These are phyloP conservation scores for Cardiocondyla obscurior DNA, from an alignment of 1,140 invertebrate genomes.

Conservation along the genomic window DNA sequence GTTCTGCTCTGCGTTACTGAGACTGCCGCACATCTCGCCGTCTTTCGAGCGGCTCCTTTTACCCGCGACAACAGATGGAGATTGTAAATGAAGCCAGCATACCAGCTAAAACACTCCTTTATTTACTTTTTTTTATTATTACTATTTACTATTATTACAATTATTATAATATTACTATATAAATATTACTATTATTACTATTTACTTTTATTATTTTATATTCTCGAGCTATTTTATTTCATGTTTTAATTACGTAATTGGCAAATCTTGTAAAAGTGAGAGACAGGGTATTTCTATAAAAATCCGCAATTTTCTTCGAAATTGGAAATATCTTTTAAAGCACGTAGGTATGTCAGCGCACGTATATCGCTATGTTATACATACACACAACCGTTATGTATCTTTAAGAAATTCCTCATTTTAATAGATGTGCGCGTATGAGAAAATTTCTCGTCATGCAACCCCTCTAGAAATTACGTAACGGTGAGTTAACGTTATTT, in stretches of 20 bases:
- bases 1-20: constrained; percentile 15
- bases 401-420: constrained; percentile 42
- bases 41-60: constrained; percentile 22
- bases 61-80: neutral
- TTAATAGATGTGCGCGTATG: constrained; percentile 13
- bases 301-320: constrained; percentile 1
- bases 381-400: neutral
- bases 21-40: constrained; percentile 21
- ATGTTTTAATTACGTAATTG: constrained; percentile 22
- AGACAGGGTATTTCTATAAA: too few species aligned
- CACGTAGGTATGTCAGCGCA: neutral
- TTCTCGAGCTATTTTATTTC: neutral
- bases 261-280: neutral
- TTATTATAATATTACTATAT: too few species aligned
- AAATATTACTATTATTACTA: too few species aligned
- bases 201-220: neutral
- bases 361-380: too few species aligned
- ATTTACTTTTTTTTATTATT: too few species aligned
- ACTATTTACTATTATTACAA: too few species aligned
- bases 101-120: too few species aligned
- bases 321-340: constrained; percentile 27
- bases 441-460: constrained; percentile 34
- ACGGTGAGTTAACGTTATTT: constrained; percentile 36
- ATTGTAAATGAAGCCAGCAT: neutral
- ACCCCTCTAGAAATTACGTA: constrained; percentile 34